These are phyloP conservation scores for Micrasema minimum DNA, from an alignment of 1,140 invertebrate species.

Conservation along the genomic window DNA sequence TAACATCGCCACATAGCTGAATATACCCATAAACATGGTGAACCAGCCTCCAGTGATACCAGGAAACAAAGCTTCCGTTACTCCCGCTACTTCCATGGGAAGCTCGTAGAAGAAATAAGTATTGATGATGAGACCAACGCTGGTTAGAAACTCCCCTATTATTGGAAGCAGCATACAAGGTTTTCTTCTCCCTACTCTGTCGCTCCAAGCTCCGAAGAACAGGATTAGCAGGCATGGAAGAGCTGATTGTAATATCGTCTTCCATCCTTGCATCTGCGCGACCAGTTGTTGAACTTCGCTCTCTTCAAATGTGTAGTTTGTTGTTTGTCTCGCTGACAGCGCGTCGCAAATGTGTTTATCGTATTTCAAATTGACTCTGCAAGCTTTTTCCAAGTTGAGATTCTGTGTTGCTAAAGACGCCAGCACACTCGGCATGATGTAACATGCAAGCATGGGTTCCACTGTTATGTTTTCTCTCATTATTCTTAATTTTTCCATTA, in stretches of 20 bases:
- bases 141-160: constrained; percentile 81
- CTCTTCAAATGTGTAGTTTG: constrained; percentile 77
- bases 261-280: constrained; percentile 82
- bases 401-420: constrained; percentile 83
- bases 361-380: constrained; percentile 80
- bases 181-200: constrained; percentile 79
- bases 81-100: constrained; percentile 81
- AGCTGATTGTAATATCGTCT: constrained; percentile 79
- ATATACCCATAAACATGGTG: constrained; percentile 89
- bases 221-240: constrained; percentile 80
- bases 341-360: constrained; percentile 77
- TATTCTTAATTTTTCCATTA: constrained; percentile 67
- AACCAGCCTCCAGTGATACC: constrained; percentile 86
- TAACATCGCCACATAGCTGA: constrained; percentile 91
- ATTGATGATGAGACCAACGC: constrained; percentile 80
- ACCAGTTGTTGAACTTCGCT: constrained; percentile 79
- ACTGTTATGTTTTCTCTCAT: constrained; percentile 79
- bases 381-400: constrained; percentile 85
- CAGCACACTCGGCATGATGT: constrained; percentile 82
- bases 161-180: constrained; percentile 87
- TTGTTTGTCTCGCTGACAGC: constrained; percentile 74
- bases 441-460: constrained; percentile 81
- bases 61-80: constrained; percentile 81
- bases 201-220: constrained; percentile 83
- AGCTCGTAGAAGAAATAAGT: constrained; percentile 81